Percentiles rank a stretch among this genome's conserved stretches.
Conservation (phyloP, 37 sponge, comb jelly and placozoan species). For the Cladorhizidae sp. region DNA sequence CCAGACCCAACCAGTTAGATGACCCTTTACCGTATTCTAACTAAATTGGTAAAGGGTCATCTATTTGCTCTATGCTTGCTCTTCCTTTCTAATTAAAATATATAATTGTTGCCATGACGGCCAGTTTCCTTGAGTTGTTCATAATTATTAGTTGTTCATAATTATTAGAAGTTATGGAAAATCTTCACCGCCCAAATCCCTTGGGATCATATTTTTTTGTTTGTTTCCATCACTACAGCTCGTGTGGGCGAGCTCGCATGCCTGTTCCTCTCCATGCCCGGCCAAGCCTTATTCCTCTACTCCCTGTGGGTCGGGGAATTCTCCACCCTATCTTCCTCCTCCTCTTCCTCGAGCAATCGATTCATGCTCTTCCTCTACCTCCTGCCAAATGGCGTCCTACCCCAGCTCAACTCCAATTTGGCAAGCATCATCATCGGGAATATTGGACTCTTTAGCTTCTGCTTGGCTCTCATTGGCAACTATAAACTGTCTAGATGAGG, state of each 20-base stretch:
- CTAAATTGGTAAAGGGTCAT: no score
- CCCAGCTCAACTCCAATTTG: constrained; percentile 23
- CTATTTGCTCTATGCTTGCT: no score
- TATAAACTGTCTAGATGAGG: no score
- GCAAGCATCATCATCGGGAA: constrained; percentile 32
- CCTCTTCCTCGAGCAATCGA: neutral
- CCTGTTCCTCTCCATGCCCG: constrained; percentile 52
- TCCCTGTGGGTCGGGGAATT: constrained; percentile 55
- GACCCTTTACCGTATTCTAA: no score
- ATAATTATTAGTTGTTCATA: no score
- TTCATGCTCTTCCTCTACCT: constrained; percentile 18
- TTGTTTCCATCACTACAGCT: constrained; percentile 1
- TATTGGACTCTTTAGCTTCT: constrained; percentile 51
- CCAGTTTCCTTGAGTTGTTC: no score
- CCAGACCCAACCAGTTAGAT: no score
- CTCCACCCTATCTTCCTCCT: neutral
- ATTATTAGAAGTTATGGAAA: no score
- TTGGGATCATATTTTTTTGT: no score
- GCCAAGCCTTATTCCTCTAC: constrained; percentile 52
- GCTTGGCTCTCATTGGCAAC: constrained; percentile 24
- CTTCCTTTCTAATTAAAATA: no score
- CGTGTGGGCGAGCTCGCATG: constrained; percentile 40
- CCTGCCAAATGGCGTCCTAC: constrained; percentile 45
- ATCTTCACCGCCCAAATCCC: no score
- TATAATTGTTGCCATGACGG: no score